Base-by-base conservation (phyloP, 1,140 invertebrate species). In the Nephila pilipes region DNA sequence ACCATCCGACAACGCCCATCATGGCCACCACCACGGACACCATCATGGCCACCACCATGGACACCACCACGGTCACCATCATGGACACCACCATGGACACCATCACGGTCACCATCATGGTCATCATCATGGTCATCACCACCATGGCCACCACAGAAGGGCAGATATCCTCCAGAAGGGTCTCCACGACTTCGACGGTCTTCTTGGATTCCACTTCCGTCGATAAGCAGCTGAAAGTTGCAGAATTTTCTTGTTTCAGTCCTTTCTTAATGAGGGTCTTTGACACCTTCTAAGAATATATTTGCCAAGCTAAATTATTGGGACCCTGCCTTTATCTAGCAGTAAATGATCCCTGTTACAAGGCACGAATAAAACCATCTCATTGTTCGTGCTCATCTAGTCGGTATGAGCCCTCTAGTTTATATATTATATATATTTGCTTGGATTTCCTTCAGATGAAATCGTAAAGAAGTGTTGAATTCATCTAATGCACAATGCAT, bases 101-200 rank as follows among this genome's bases (percentile, higher is more conserved):
- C 83, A 85, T 29, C 89, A 91, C 36, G 22, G 46, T 18, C 85
- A 87, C 5, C 83, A 85, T 32, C 83, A 85, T 46, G 83, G 83
- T 18, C 83, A 87, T 22, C 55, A 87, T 36, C 85, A 87, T 36
- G 85, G 85, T 1, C 85, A 87, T 22, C 85, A 87, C 12, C 55
- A 87, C 6, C 85, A 87, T 60, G 57, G 57, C 8, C 57, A 63
- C 55, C 91, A 93, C 91, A 87, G 91, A 93, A 93, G 91, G 54
- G 85, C 85, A n/a, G 91, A 93, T 18, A 93, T 93, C 69, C 55
- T 93, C 4, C 91, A 93, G 54, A 93, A 93, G 65, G 91, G 91
- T 87, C 91, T 93, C n/a, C 91, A 93, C 22, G 91, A 93, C 54
- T 93, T 93, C 83, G 91, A 93, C 22, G 91, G 91, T 32, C 81